Conservation (phyloP, 2,888 invertebrate species). For the Meghimatium bilineatum region DNA sequence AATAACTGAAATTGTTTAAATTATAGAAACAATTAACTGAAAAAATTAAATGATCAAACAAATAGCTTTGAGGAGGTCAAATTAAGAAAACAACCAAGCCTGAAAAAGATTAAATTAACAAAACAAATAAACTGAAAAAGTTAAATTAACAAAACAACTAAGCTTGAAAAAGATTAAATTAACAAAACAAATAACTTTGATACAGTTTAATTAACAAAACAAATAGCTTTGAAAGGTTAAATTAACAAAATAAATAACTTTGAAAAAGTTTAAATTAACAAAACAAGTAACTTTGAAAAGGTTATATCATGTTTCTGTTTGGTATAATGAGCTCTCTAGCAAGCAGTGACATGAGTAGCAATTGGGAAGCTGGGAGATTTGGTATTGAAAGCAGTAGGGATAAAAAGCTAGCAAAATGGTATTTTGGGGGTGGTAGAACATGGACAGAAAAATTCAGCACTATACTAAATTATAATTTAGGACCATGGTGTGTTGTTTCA, state of each 20-base stretch:
- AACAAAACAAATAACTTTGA: not conserved
- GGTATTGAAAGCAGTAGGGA: not conserved
- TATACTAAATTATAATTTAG: not conserved
- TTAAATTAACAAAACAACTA: too few relatives aligned
- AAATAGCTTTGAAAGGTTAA: not conserved
- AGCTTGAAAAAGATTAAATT: too few relatives aligned
- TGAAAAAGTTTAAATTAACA: not conserved
- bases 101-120: too few relatives aligned
- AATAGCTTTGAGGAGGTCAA: too few relatives aligned
- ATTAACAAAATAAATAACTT: not conserved
- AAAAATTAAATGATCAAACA: too few relatives aligned
- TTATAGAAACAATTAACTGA: too few relatives aligned
- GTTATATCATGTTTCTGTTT: not conserved
- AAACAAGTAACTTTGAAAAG: not conserved
- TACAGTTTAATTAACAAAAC: too few relatives aligned
- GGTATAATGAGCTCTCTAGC: not conserved
- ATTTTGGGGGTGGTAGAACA: not conserved
- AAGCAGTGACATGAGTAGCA: constrained; percentile 16
- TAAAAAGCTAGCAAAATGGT: not conserved
- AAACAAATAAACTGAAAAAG: too few relatives aligned
- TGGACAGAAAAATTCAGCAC: too few relatives aligned
- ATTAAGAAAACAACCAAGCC: too few relatives aligned
- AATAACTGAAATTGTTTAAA: too few relatives aligned
- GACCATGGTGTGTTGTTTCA: too few relatives aligned
- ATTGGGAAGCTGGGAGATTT: not conserved